Percentiles rank a stretch among this genome's conserved stretches.
Conservation (phyloP, 2,888 invertebrate species). For the Nephrotoma guestfalica region DNA sequence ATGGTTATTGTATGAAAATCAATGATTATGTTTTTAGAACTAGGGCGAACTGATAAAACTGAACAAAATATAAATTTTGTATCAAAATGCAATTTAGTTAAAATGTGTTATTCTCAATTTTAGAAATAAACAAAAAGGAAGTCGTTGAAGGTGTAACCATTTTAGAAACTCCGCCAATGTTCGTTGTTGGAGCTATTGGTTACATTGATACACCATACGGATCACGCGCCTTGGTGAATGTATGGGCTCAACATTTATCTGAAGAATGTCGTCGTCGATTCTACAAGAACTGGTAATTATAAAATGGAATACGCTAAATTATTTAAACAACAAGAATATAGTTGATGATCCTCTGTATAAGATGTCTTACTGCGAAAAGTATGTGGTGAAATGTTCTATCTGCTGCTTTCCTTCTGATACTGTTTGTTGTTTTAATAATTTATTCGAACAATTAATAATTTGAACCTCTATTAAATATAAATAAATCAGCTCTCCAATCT, state of each 20-base stretch:
- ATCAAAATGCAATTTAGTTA: not conserved
- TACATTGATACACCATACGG: constrained; percentile 99
- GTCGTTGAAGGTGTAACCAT: constrained; percentile 98
- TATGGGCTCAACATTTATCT: constrained; percentile 98
- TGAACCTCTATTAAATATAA: not conserved
- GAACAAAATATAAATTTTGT: not conserved
- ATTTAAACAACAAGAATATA: not conserved
- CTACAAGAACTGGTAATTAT: constrained; percentile 96
- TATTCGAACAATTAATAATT: not conserved
- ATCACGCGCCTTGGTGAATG: constrained; percentile 82
- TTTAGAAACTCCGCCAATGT: constrained; percentile 96
- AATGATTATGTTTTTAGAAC: constrained; percentile 25
- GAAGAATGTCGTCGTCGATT: constrained; percentile 97
- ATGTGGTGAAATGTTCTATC: constrained; percentile 20
- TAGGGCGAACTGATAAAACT: constrained; percentile 36
- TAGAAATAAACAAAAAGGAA: constrained; percentile 99
- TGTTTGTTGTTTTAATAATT: not conserved
- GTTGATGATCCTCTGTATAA: constrained; percentile 7
- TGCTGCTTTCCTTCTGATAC: constrained; percentile 32
- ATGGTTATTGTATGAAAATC: constrained; percentile 14
- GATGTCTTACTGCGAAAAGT: not conserved
- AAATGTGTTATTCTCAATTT: constrained; percentile 18
- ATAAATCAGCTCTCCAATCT: constrained; percentile 45
- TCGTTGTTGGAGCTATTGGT: constrained; percentile 92
- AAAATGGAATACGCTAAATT: not conserved